A percentile compares a stretch with the other conserved stretches of the same genome.
Evolutionary conservation across 2,113 vertebrate genomes (phyloP).

Genomic region (Psilopogon haemacephalus): DNA sequence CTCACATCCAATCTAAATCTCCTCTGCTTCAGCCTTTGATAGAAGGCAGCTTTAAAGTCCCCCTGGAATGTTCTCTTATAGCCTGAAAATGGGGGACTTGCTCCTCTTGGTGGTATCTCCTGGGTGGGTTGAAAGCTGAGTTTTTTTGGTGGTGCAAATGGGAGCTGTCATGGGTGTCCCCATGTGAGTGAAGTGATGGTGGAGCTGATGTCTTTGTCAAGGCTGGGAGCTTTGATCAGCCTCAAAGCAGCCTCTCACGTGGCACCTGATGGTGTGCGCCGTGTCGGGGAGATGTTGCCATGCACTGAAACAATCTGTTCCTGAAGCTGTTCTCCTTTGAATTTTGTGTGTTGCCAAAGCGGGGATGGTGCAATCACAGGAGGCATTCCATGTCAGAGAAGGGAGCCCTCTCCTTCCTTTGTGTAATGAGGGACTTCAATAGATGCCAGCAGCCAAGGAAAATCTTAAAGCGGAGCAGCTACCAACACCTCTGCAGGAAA

Average conservation of each 20-base stretch:
- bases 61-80: too few species aligned
- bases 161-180: background rate
- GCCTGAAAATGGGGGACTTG: background rate
- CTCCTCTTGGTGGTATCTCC: background rate
- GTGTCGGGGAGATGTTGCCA: accelerated
- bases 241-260: background rate
- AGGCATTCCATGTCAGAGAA: accelerated
- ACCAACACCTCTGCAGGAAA: slow-evolving; percentile 24
- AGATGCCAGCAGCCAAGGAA: background rate
- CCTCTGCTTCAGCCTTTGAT: too few species aligned
- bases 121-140: background rate
- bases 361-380: accelerated
- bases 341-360: background rate
- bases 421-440: background rate
- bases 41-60: too few species aligned
- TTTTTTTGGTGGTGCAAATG: background rate
- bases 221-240: background rate
- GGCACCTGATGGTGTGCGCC: background rate
- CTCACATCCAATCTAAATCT: too few species aligned
- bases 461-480: background rate
- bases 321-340: background rate
- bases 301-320: background rate
- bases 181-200: background rate
- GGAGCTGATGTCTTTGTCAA: background rate
- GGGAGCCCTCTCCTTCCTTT: background rate